These are phyloP conservation scores for Rhogogaster chlorosoma DNA, from an alignment of 2,888 invertebrate genomes.

Conservation along the genomic window DNA sequence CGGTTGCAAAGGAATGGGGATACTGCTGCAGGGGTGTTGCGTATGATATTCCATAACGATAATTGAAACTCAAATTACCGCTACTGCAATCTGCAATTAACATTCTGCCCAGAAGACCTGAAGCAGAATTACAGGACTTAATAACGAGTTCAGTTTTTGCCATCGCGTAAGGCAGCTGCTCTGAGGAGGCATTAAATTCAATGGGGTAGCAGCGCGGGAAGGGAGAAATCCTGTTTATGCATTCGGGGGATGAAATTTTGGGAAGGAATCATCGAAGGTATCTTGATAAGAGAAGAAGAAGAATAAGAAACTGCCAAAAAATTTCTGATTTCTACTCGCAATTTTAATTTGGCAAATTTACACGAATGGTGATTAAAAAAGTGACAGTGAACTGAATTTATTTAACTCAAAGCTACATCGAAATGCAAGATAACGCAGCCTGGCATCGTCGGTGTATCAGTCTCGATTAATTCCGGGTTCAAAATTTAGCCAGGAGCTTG, in stretches of 20 bases:
- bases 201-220: background rate
- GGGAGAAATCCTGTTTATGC: background rate
- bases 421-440: background rate
- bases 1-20: background rate
- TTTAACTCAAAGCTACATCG: background rate
- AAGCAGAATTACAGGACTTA: background rate
- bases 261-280: background rate
- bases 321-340: background rate
- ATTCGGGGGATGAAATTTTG: background rate
- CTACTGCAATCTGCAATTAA: background rate
- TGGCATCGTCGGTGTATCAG: background rate
- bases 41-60: background rate
- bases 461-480: background rate
- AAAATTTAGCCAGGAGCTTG: background rate
- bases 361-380: background rate
- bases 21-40: background rate
- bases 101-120: background rate
- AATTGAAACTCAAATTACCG: background rate
- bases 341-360: background rate
- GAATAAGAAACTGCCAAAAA: too few relatives aligned
- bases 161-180: background rate
- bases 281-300: background rate
- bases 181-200: background rate
- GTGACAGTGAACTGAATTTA: background rate
- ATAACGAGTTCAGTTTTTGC: background rate